Evolutionary conservation across 2,797 vertebrate species (phyloP).

Genomic region (Tragelaphus eurycerus): DNA sequence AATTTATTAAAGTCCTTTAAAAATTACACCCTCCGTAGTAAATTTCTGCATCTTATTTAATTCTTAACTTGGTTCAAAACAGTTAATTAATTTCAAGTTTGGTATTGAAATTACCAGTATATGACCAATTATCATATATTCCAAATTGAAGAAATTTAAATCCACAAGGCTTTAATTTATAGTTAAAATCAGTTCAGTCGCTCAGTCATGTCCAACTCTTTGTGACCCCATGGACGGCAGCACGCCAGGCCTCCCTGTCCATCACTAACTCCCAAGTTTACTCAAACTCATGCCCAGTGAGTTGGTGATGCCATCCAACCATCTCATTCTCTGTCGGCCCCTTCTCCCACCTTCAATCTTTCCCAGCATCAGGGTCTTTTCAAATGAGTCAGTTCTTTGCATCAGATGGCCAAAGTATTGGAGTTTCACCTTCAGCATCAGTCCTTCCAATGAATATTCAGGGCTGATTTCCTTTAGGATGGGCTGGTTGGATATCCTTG

Average conservation of each 20-base stretch:
- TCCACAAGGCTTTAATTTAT: background rate
- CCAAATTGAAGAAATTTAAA: background rate
- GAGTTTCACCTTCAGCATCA: background rate
- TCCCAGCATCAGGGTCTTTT: background rate
- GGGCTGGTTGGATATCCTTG: background rate
- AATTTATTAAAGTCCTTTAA: background rate
- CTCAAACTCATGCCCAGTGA: background rate
- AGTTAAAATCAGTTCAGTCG: background rate
- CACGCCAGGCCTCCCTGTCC: background rate
- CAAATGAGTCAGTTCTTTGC: background rate
- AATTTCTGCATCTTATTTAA: background rate
- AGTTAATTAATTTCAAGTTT: background rate
- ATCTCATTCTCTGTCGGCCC: background rate
- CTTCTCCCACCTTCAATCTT: background rate
- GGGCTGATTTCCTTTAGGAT: background rate
- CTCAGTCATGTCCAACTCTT: background rate
- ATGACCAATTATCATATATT: background rate
- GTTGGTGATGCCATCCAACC: background rate
- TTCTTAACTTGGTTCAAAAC: background rate
- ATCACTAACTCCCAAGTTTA: background rate
- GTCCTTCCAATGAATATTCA: background rate
- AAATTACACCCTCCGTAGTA: background rate
- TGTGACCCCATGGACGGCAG: rapidly evolving
- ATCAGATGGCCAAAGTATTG: background rate
- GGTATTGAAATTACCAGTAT: background rate